phyloP scores from a whole-genome alignment of 2,888 invertebrate species.

The Aquatica leii region DNA sequence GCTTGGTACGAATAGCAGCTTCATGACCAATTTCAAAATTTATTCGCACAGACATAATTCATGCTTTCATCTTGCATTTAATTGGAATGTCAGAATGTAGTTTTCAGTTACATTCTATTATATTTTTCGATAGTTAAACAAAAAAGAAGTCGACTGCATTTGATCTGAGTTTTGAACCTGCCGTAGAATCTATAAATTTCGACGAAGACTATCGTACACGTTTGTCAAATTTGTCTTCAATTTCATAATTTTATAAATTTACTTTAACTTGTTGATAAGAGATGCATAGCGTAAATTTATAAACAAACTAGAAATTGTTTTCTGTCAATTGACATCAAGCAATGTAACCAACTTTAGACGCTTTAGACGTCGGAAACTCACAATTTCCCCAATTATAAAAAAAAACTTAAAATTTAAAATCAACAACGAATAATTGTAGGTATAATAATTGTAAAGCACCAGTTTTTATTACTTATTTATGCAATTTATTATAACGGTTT shows the following conservation, averaged over 20 bases:
- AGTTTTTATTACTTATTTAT: no score
- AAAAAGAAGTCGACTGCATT: neutral
- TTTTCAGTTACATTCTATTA: slow-evolving; percentile 14
- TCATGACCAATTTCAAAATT: slow-evolving; percentile 93
- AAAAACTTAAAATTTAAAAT: no score
- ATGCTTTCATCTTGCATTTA: slow-evolving; percentile 18
- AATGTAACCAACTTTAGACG: neutral
- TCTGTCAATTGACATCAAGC: slow-evolving; percentile 5
- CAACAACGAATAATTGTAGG: no score
- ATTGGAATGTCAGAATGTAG: neutral
- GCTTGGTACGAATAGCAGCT: slow-evolving; percentile 81
- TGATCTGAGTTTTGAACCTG: no score
- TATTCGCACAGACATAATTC: slow-evolving; percentile 74
- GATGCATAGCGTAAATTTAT: slow-evolving; percentile 1
- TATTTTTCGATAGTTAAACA: neutral
- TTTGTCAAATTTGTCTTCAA: no score
- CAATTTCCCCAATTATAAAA: no score
- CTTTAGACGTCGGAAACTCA: no score
- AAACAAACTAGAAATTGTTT: slow-evolving; percentile 18
- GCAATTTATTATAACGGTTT: no score
- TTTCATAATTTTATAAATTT: no score
- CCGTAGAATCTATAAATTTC: no score
- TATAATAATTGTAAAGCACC: no score
- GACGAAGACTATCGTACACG: no score
- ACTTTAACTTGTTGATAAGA: neutral